phyloP scores from a whole-genome alignment of 2,888 invertebrate species.

The Timema podura region DNA sequence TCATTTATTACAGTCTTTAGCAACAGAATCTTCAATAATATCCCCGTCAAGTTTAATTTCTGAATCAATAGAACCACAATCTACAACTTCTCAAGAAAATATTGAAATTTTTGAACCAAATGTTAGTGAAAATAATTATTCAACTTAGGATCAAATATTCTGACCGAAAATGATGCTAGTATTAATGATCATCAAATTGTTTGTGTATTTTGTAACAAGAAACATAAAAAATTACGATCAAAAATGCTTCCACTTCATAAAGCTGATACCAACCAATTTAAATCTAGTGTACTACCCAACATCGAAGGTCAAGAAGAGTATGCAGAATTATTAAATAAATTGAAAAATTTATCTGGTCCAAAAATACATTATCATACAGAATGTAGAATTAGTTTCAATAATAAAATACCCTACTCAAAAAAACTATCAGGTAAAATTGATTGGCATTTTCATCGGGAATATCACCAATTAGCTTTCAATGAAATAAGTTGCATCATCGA shows the following conservation, averaged over 20 bases:
- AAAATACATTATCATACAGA: slow-evolving; percentile 33
- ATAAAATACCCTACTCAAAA: slow-evolving; percentile 31
- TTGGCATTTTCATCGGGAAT: slow-evolving; percentile 35
- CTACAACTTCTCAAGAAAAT: slow-evolving; percentile 16
- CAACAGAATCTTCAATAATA: slow-evolving; percentile 3
- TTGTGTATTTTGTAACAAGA: slow-evolving; percentile 29
- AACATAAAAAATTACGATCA: slow-evolving; percentile 25
- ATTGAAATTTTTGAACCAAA: slow-evolving; percentile 19
- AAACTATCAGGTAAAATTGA: slow-evolving; percentile 30
- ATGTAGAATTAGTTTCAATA: slow-evolving; percentile 32
- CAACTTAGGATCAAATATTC: slow-evolving; percentile 27
- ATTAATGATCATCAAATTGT: slow-evolving; percentile 17
- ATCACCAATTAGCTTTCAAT: slow-evolving; percentile 35
- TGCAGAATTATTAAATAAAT: slow-evolving; percentile 31
- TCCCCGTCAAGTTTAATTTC: slow-evolving; percentile 9
- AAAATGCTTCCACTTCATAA: slow-evolving; percentile 30
- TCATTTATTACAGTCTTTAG: background rate
- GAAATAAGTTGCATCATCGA: slow-evolving; percentile 33
- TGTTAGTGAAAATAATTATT: slow-evolving; percentile 26
- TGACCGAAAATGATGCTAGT: slow-evolving; percentile 24
- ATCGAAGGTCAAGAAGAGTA: slow-evolving; percentile 29
- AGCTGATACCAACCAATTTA: slow-evolving; percentile 25
- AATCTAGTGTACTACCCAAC: slow-evolving; percentile 20
- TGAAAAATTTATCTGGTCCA: slow-evolving; percentile 28
- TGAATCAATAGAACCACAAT: slow-evolving; percentile 17